These are phyloP conservation scores for Chorisops tibialis DNA, from an alignment of 2,888 invertebrate genomes.

Conservation along the genomic window DNA sequence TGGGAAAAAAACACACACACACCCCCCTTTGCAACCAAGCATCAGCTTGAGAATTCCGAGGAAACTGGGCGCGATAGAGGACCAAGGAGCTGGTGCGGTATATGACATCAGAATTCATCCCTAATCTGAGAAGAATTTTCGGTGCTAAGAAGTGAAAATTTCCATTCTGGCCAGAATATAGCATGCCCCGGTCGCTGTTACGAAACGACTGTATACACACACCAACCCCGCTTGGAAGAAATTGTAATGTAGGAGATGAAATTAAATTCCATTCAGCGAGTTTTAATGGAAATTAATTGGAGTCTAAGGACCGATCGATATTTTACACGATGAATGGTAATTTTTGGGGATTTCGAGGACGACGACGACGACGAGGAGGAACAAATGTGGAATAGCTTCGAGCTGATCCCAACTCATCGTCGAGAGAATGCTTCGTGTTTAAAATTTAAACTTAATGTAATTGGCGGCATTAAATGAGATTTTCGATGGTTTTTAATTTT, in stretches of 20 bases:
- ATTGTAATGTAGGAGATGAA: conserved; percentile 36
- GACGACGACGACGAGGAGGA: not conserved
- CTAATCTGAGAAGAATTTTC: conserved; percentile 22
- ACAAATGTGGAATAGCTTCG: too few species aligned
- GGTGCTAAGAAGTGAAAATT: conserved; percentile 27
- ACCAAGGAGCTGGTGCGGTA: too few species aligned
- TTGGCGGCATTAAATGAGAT: conserved; percentile 26
- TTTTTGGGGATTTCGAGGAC: conserved; percentile 17
- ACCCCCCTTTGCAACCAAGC: conserved; percentile 1
- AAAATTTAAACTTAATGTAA: conserved; percentile 24
- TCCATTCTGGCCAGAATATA: conserved; percentile 6
- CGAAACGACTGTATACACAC: conserved; percentile 24
- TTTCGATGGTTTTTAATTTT: conserved; percentile 24
- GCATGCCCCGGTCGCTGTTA: not conserved
- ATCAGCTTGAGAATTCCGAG: not conserved
- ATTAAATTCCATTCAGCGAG: conserved; percentile 43
- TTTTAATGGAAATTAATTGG: conserved; percentile 45
- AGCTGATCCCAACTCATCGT: not conserved
- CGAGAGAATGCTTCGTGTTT: conserved; percentile 11
- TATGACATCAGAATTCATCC: conserved; percentile 11
- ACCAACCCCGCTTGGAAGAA: conserved; percentile 8
- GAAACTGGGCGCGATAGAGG: not conserved
- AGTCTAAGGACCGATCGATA: conserved; percentile 35
- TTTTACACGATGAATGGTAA: conserved; percentile 25
- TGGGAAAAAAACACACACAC: not conserved